Evolutionary conservation across 2,113 vertebrate genomes (phyloP).

Genomic region (Rhea pennata): DNA sequence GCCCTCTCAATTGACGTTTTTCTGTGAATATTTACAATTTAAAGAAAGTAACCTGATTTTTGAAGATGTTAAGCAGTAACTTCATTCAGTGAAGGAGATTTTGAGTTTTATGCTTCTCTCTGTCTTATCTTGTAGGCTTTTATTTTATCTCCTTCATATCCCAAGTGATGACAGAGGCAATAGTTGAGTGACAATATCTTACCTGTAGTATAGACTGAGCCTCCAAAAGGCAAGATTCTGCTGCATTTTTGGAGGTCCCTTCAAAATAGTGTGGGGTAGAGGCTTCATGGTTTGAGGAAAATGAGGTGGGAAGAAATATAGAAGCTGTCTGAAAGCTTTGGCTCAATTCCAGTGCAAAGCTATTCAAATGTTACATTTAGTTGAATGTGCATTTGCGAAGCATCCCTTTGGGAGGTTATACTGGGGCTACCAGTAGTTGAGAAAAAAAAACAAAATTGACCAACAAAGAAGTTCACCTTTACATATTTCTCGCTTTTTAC

Average conservation of each 20-base stretch:
- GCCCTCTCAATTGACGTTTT: neutral
- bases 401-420: neutral
- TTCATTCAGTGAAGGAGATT: neutral
- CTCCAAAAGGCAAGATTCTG: neutral
- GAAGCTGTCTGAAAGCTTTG: neutral
- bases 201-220: neutral
- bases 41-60: neutral
- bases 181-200: neutral
- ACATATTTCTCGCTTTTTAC: neutral
- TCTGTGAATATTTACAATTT: neutral
- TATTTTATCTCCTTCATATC: neutral
- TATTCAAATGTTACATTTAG: neutral
- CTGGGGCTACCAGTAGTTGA: neutral
- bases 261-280: neutral
- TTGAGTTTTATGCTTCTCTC: too few relatives aligned
- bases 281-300: neutral
- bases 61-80: neutral
- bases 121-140: neutral
- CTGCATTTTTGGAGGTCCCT: accelerated
- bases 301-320: neutral
- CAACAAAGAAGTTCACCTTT: neutral
- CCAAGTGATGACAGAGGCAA: neutral
- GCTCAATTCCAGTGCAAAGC: neutral
- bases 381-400: neutral
- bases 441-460: neutral